Evolutionary conservation across 2,888 invertebrate genomes (phyloP), one percentile per base, ranked within the genome.

Genomic region (Leucozona laternaria): DNA sequence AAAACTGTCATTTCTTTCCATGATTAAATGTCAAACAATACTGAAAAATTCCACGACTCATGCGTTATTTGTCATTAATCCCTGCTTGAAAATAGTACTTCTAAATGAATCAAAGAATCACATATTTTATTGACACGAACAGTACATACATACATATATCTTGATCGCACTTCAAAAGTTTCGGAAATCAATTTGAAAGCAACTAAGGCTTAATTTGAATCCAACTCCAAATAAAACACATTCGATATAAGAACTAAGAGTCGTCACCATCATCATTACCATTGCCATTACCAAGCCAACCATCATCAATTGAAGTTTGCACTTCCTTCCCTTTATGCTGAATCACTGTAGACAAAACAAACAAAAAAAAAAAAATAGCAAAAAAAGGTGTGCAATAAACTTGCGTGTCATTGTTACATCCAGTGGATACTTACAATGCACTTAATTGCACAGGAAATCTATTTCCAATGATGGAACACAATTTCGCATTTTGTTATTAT

Each of bases 401-500:
- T 48, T 58, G 40, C 48, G 40, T 66, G 48, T 66, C 73, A 79
- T 73, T 79, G 72, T 66, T 58, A 50, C 72, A 50, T 73, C 50
- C 64, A 73, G 28, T 37, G 72, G 58, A 72, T 68, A 34, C 66
- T 57, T 15, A 48, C 57, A 66, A 71, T 77, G 72, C 71, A 50
- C 73, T 53, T 84, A 84, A 84, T 84, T 79, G 75, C 79, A 71
- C 64, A 79, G 83, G 83, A 84, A 84, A 84, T 84, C 83, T 79
- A 66, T 79, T 84, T 79, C 79, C 83, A 84, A 84, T 75, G 83
- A 76, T 60, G 60, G 70, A 73, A 60, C 22, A 68, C 57, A 50
- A 17, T 75, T 79, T 79, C 83, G 55, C 75, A 75, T 62, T 62
- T 81, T 50, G 72, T 64, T 60, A 37, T 34, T 22, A 53, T 70